A percentile compares a stretch with the other conserved stretches of the same genome.
Conservation (phyloP, 2,888 invertebrate species). For the Rutpela maculata region DNA sequence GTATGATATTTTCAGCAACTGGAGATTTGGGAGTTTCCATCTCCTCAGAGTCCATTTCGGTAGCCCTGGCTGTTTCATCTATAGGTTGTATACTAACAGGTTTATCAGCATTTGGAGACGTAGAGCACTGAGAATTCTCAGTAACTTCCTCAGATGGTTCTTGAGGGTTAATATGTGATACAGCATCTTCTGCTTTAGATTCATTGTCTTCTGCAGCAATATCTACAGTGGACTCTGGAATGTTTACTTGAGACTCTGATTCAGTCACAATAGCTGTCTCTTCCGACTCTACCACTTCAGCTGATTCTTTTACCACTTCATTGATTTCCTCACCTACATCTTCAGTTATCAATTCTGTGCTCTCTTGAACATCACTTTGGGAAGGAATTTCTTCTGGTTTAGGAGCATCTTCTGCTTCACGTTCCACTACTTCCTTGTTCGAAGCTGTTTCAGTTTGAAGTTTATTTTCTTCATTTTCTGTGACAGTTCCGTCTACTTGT, state of each 20-base stretch:
- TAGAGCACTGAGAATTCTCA: neutral
- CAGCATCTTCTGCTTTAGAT: slow-evolving; percentile 41
- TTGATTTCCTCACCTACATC: neutral
- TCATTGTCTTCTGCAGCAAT: neutral
- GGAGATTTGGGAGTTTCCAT: neutral
- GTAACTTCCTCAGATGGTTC: neutral
- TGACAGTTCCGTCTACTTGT: neutral
- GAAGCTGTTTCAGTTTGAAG: neutral
- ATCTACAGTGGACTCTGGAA: slow-evolving; percentile 23
- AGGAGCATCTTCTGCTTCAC: neutral
- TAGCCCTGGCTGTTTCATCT: slow-evolving; percentile 32
- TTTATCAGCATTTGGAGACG: slow-evolving; percentile 1
- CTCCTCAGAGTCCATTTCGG: slow-evolving; percentile 14
- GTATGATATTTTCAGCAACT: neutral
- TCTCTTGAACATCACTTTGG: neutral
- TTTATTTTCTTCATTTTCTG: neutral
- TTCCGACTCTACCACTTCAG: neutral
- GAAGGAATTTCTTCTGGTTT: neutral
- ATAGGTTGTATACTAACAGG: slow-evolving; percentile 21
- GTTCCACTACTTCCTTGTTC: neutral
- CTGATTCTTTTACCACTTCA: neutral
- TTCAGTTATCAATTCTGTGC: neutral
- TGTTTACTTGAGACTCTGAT: slow-evolving; percentile 29
- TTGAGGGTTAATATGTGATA: slow-evolving; percentile 19
- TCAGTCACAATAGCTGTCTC: neutral